Evolutionary conservation across 2,113 vertebrate genomes (phyloP), one percentile per base, ranked within the genome.

Genomic region (Misgurnus mizolepis): DNA sequence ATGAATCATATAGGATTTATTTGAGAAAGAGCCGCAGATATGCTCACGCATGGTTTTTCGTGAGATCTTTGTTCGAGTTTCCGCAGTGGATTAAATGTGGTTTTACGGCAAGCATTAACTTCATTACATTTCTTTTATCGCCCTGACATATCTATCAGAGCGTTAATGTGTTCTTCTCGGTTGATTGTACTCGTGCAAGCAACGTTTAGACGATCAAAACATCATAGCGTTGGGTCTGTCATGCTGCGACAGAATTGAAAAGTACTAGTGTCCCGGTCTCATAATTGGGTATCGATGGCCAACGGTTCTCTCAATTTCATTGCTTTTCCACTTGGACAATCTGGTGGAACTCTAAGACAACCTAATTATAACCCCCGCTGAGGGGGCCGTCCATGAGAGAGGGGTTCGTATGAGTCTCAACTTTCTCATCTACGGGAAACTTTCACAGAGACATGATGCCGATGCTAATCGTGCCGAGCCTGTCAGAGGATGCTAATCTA

Each of bases 271-370:
- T 85, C 81, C 80, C 80, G 84, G 67, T 82, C 78, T 83, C 72
- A 79, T 92, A 92, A 92, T 92, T 92, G 88, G 86, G 85, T 92
- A 93, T 93, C 83, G 91, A 93, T 92, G 86, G 86, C 88, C 87
- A 90, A 90, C 80, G 79, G 88, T 89, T 87, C 83, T 85, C 85
- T 89, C 88, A 85, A 90, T 92, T 91, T 90, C 81, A 27, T 55
- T 79, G 65, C 83, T 78, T 88, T 93, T 93, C 89, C 90, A 90
- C 91, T 84, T 90, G 90, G 89, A 83, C 82, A 83, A 86, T 82
- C 84, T 39, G 45, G 87, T 91, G 87, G 87, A 92, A 91, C 87
- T 68, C 87, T 82, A 88, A 88, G 86, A 88, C 87, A 90, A 88
- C 79, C 88, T 89, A 93, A 93, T 93, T 91, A 91, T 64, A 71